A percentile compares a stretch with the other conserved stretches of the same genome.
phyloP scores from a whole-genome alignment of 2,797 vertebrate genomes.

The Sorex maritimensis region DNA sequence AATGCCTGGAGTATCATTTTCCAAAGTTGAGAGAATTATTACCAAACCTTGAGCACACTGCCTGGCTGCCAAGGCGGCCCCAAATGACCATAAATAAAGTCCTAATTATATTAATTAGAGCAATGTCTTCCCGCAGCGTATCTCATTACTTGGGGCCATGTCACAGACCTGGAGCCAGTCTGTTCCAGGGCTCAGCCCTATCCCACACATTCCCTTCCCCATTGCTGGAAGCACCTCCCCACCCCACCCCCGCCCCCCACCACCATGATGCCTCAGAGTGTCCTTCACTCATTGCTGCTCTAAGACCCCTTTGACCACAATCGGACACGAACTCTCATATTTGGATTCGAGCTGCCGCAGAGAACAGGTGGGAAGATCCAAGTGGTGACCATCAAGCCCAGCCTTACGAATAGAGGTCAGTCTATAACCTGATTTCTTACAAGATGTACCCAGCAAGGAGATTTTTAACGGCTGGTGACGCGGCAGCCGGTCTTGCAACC shows the following conservation, averaged over 20 bases:
- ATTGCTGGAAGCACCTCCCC: background rate
- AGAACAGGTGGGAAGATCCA: background rate
- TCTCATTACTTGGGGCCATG: slow-evolving; percentile 27
- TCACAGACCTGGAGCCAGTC: slow-evolving; percentile 31
- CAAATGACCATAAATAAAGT: slow-evolving; percentile 64
- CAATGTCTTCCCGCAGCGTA: slow-evolving; percentile 57
- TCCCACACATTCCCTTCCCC: background rate
- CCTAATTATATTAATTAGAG: slow-evolving; percentile 73
- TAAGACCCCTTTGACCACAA: background rate
- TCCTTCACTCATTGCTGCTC: slow-evolving; percentile 27
- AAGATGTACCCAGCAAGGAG: background rate
- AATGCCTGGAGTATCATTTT: slow-evolving; percentile 28
- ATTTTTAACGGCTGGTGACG: slow-evolving; percentile 10
- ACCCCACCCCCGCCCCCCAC: too few species aligned
- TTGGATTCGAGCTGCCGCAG: background rate
- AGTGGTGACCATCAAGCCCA: rapidly evolving
- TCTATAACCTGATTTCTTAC: background rate
- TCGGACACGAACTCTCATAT: background rate
- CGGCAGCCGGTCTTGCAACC: slow-evolving; percentile 19
- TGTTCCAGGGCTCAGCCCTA: background rate
- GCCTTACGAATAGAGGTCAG: background rate
- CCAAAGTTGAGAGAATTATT: slow-evolving; percentile 46
- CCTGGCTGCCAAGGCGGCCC: slow-evolving; percentile 42
- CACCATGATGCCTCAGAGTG: background rate
- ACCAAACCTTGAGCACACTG: slow-evolving; percentile 13